phyloP scores from a whole-genome alignment of 2,113 vertebrate species.

The Nyctibius bracteatus region DNA sequence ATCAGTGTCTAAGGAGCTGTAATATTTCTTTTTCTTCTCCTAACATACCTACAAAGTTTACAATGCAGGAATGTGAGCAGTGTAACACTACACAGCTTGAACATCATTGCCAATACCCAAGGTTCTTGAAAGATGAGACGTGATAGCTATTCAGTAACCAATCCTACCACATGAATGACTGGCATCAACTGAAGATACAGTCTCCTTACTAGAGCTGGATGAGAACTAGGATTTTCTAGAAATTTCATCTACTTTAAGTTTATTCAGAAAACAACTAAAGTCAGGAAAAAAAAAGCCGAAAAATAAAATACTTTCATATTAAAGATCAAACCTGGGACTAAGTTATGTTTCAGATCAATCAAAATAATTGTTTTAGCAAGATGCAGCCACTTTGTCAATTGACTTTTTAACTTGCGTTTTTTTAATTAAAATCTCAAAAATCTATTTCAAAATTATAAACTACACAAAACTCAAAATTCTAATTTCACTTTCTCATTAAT shows the following conservation, averaged over 20 bases:
- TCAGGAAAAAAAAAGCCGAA: background rate
- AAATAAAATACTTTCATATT: background rate
- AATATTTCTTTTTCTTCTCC: background rate
- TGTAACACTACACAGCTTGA: background rate
- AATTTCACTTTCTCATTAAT: background rate
- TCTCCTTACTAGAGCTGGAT: background rate
- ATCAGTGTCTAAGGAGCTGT: background rate
- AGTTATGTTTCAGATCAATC: background rate
- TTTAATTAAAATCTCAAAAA: background rate
- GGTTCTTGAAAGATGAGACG: background rate
- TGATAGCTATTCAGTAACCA: background rate
- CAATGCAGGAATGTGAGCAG: background rate
- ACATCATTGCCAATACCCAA: background rate
- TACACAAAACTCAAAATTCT: background rate
- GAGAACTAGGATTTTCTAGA: background rate
- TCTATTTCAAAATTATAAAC: background rate
- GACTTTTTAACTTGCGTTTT: background rate
- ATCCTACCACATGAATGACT: background rate
- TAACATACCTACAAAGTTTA: background rate
- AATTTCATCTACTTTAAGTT: background rate
- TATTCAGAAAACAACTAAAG: background rate
- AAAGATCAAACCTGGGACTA: background rate
- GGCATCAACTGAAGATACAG: background rate
- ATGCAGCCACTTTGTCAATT: background rate
- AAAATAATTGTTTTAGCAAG: background rate